Conservation (phyloP, 2,888 invertebrate species). For the Trachelus iudaicus region DNA sequence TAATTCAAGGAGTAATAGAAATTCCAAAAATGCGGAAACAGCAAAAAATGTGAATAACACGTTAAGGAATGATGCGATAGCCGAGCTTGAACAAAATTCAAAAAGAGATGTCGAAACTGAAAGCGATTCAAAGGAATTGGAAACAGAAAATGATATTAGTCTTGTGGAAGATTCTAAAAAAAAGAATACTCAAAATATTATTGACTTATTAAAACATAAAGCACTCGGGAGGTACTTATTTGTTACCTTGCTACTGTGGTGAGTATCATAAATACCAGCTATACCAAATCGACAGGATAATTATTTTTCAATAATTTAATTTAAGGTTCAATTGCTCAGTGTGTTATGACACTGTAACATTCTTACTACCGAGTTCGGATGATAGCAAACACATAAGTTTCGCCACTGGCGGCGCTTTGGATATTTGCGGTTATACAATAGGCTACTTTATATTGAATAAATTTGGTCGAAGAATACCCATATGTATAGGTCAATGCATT, state of each 20-base stretch:
- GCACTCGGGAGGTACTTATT: conserved; percentile 28
- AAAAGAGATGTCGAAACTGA: conserved; percentile 28
- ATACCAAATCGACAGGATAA: background rate
- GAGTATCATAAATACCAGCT: background rate
- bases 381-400: conserved; percentile 67
- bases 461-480: conserved; percentile 65
- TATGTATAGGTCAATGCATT: conserved; percentile 61
- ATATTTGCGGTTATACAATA: conserved; percentile 63
- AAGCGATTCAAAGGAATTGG: conserved; percentile 22
- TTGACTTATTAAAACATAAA: conserved; percentile 25
- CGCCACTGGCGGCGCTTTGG: conserved; percentile 66
- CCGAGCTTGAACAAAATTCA: conserved; percentile 7
- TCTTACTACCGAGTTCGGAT: conserved; percentile 62
- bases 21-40: conserved; percentile 10
- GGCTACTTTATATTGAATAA: conserved; percentile 59
- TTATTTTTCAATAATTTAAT: background rate
- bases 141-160: conserved; percentile 14
- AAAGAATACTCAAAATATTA: conserved; percentile 16
- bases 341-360: conserved; percentile 65
- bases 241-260: background rate
- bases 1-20: conserved; percentile 6
- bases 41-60: background rate
- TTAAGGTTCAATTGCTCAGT: conserved; percentile 66
- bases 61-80: conserved; percentile 1
- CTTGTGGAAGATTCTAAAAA: conserved; percentile 16